Percentiles rank a stretch among this genome's conserved stretches.
phyloP scores from a whole-genome alignment of 2,797 vertebrate species.

The Adelosebastes latens region DNA sequence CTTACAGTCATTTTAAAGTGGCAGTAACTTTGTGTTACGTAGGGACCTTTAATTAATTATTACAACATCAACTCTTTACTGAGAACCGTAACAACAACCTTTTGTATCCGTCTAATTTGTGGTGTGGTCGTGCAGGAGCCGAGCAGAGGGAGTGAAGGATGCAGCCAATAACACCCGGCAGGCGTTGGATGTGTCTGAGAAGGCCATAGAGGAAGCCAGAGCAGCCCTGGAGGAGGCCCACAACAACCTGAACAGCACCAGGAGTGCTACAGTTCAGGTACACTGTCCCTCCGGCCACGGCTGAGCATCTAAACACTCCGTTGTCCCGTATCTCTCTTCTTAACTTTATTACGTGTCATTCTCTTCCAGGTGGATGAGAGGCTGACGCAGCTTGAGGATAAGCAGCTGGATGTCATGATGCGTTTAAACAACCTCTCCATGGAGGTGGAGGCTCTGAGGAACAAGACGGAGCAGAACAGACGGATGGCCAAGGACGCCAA shows the following conservation, averaged over 20 bases:
- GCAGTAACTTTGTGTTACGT: neutral
- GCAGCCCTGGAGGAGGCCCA: constrained; percentile 68
- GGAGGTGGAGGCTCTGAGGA: constrained; percentile 73
- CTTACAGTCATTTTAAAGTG: neutral
- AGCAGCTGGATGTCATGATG: constrained; percentile 80
- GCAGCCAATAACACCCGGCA: constrained; percentile 66
- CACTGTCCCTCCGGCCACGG: no score
- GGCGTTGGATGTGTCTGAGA: constrained; percentile 68
- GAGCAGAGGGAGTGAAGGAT: constrained; percentile 77
- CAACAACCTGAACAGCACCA: constrained; percentile 74
- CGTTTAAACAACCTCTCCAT: constrained; percentile 79
- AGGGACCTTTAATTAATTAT: neutral
- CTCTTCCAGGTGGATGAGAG: constrained; percentile 74
- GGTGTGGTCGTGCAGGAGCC: constrained; percentile 63
- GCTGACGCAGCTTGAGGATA: constrained; percentile 75
- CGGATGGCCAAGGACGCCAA: constrained; percentile 77
- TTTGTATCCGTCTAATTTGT: neutral
- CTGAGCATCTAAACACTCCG: neutral
- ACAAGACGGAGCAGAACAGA: constrained; percentile 74
- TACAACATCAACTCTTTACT: neutral
- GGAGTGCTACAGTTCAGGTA: constrained; percentile 73
- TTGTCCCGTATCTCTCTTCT: neutral
- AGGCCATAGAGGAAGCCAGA: constrained; percentile 71
- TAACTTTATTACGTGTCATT: fast-evolving
- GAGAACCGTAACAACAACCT: neutral